Conservation (phyloP, 2,888 invertebrate genomes). For the Apoda limacodes region DNA sequence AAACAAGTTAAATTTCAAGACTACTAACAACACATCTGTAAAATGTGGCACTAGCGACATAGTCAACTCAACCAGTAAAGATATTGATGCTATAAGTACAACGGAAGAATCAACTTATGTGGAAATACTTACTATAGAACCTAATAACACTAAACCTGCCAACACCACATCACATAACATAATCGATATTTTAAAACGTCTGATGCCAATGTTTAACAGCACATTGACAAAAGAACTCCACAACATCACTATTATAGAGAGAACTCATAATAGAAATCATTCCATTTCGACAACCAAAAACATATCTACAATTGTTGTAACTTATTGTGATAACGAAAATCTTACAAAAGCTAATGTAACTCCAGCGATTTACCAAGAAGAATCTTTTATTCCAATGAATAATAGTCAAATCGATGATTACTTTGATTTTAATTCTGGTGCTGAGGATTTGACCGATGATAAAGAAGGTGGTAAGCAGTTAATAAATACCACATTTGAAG, state of each 20-base stretch:
- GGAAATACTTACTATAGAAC: constrained; percentile 54
- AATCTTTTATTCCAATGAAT: constrained; percentile 14
- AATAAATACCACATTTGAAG: constrained; percentile 30
- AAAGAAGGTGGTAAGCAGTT: constrained; percentile 21
- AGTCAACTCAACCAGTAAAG: constrained; percentile 1
- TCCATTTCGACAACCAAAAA: constrained; percentile 48
- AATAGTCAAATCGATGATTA: constrained; percentile 21
- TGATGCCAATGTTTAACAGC: constrained; percentile 57
- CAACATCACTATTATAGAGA: constrained; percentile 57
- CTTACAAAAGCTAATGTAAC: constrained; percentile 30
- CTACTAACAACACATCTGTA: constrained; percentile 9
- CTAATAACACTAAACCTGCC: constrained; percentile 37
- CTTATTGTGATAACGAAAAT: constrained; percentile 53
- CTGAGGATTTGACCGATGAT: constrained; percentile 24
- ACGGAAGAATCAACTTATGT: constrained; percentile 41
- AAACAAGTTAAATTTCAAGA: constrained; percentile 18
- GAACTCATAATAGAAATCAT: constrained; percentile 46
- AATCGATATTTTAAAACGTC: constrained; percentile 52
- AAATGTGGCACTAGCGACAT: constrained; percentile 8
- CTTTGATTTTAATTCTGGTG: constrained; percentile 20
- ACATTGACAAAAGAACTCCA: constrained; percentile 51
- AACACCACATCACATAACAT: constrained; percentile 45
- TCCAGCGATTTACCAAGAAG: constrained; percentile 21
- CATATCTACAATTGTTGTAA: constrained; percentile 53
- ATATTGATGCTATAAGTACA: constrained; percentile 16